Conservation (phyloP, 2,113 vertebrate species). For the Daphoenositta chrysoptera region DNA sequence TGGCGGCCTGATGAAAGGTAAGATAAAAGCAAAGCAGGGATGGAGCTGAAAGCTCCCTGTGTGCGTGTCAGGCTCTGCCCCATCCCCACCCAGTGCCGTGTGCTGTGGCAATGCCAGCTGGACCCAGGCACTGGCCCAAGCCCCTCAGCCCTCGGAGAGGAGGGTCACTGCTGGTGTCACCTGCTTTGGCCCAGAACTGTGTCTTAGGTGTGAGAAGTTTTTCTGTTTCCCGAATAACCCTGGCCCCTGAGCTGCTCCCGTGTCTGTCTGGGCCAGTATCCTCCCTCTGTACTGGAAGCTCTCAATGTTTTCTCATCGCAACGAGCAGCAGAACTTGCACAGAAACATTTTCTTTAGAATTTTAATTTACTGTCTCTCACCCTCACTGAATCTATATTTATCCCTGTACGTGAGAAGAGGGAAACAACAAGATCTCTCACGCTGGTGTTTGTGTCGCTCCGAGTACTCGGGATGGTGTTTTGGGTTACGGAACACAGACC, state of each 20-base stretch:
- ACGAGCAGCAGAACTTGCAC: neutral
- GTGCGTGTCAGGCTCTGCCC: fast-evolving
- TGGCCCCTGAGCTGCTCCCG: neutral
- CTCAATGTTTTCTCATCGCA: neutral
- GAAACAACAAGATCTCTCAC: neutral
- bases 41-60: neutral
- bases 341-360: neutral
- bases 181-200: fast-evolving
- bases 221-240: fast-evolving
- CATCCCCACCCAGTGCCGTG: neutral
- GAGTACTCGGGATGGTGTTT: fast-evolving
- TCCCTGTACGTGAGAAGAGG: neutral
- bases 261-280: fast-evolving
- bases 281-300: neutral
- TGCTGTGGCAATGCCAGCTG: neutral
- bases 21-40: neutral
- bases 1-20: neutral
- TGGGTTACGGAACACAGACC: fast-evolving
- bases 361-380: slow-evolving; percentile 36
- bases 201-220: neutral
- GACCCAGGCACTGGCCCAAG: neutral
- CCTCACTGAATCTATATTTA: slow-evolving; percentile 11
- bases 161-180: fast-evolving
- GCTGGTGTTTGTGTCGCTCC: neutral
- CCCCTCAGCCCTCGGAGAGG: fast-evolving